Evolutionary conservation across 2,797 vertebrate genomes (phyloP), one percentile per base, ranked within the genome.

Genomic region (Gadopsis bispinosus): DNA sequence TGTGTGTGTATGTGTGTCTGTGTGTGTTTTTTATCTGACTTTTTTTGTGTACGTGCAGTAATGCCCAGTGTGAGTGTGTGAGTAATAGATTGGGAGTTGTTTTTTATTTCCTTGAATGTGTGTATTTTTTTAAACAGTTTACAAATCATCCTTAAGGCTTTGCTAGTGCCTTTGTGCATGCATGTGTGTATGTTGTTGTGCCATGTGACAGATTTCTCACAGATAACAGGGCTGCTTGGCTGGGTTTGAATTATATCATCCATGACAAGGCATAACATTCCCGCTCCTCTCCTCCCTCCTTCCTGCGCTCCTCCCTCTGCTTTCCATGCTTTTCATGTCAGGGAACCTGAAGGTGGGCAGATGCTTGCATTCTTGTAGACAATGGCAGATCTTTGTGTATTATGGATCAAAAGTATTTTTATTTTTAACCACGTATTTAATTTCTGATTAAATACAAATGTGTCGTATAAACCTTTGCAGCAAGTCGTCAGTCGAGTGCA

Each of bases 211-310:
- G 60, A 82, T 86, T 81, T 64, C 51, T 75, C 69, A 63, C 26
- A 67, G 79, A 83, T 74, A 74, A 71, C 35, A 54, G 33, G n/a
- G 12, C 58, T 75, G 41, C 11, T 1, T 85, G 76, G 26, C 69
- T 73, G 56, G 13, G 62, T 14, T 56, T 78, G 60, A 83, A 78
- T 89, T 70, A 62, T 75, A 83, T 70, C 62, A 86, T 65, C 60
- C 22, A 50, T 69, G 50, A 85, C 60, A 50, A 82, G 65, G 73
- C 79, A 79, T 45, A 79, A 51, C 68, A 79, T 69, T 73, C 69
- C 59, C 31, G 14, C 51, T 67, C 47, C 26, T 47, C 16, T 79
- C 22, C 60, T 69, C n/a, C 45, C 26, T 48, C 68, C 77, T 65
- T 70, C 60, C 56, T 63, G 47, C 31, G 69, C 29, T 48, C 58